phyloP scores from a whole-genome alignment of 2,888 invertebrate species.

The Plusia festucae region DNA sequence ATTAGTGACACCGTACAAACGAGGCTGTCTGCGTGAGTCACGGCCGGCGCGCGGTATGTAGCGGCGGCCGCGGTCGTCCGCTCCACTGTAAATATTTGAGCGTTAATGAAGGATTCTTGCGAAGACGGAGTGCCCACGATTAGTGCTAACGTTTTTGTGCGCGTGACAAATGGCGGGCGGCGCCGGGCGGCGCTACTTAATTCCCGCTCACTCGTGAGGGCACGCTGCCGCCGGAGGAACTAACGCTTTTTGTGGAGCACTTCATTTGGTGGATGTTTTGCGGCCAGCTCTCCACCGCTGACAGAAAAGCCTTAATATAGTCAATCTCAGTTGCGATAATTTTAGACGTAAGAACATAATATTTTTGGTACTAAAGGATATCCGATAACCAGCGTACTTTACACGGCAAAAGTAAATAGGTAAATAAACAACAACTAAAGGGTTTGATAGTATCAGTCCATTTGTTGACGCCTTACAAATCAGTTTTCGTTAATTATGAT shows the following conservation, averaged over 20 bases:
- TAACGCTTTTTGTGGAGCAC: constrained; percentile 36
- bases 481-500: not conserved
- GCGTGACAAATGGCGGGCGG: constrained; percentile 57
- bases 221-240: constrained; percentile 18
- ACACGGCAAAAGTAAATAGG: too few species aligned
- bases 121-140: constrained; percentile 50
- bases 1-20: constrained; percentile 33
- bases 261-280: constrained; percentile 20
- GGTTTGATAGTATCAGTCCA: too few species aligned
- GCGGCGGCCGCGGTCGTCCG: constrained; percentile 29
- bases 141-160: constrained; percentile 55
- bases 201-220: constrained; percentile 10
- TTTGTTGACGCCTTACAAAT: not conserved
- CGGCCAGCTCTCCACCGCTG: constrained; percentile 13
- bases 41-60: constrained; percentile 29
- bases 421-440: too few species aligned
- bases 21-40: constrained; percentile 19
- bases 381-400: too few species aligned
- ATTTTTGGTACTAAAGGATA: not conserved
- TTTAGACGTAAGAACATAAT: not conserved
- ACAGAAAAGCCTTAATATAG: constrained; percentile 8
- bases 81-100: constrained; percentile 42
- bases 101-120: constrained; percentile 60
- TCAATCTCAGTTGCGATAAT: not conserved
- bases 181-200: constrained; percentile 23